phyloP scores from a whole-genome alignment of 1,140 invertebrate genomes.

The Maniola jurtina region DNA sequence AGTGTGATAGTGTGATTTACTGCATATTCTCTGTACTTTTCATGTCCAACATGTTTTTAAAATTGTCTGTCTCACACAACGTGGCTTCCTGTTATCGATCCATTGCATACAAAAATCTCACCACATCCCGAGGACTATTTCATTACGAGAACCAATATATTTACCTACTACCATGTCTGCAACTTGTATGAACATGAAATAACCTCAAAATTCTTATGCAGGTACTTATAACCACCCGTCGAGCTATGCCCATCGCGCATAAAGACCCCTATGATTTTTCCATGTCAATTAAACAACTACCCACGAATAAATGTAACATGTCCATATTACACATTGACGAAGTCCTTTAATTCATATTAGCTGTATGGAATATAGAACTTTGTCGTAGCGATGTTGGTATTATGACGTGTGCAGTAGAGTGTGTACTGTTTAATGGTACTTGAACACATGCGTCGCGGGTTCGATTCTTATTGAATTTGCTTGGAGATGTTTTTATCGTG shows the following conservation, averaged over 20 bases:
- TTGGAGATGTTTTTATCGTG: constrained; percentile 55
- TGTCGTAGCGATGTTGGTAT: constrained; percentile 36
- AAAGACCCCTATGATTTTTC: constrained; percentile 54
- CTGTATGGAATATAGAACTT: background rate
- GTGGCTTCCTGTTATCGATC: no score
- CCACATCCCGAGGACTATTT: no score
- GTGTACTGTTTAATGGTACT: constrained; percentile 50
- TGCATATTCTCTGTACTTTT: no score
- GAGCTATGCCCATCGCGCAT: background rate
- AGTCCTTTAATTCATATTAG: background rate
- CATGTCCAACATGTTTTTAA: no score
- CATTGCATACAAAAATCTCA: no score
- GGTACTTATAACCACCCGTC: constrained; percentile 29
- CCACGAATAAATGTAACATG: constrained; percentile 45
- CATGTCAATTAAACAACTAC: constrained; percentile 54
- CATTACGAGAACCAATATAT: no score
- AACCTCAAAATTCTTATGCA: constrained; percentile 12
- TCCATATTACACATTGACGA: background rate
- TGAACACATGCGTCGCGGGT: constrained; percentile 66
- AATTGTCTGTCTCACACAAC: no score
- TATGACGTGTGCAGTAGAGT: constrained; percentile 55
- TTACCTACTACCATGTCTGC: constrained; percentile 5
- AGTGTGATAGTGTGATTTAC: no score
- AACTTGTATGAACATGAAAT: background rate
- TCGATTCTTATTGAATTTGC: constrained; percentile 68